Base-by-base conservation (phyloP, 2,797 vertebrate genomes). In the Halcyon smyrnensis region DNA sequence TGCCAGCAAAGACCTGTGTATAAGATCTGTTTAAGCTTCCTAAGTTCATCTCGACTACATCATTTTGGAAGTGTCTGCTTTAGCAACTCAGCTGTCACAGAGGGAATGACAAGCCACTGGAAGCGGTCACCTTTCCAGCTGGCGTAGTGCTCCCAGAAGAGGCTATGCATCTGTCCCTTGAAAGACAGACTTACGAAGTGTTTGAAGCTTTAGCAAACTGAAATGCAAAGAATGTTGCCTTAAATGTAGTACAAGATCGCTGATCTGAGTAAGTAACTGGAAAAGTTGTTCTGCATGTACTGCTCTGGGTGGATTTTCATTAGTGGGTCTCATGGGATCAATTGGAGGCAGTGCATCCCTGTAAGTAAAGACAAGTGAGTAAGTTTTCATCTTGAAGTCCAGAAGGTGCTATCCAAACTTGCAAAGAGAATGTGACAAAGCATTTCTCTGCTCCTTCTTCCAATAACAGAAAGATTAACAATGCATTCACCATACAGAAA, bases 91-190 rank as follows among this genome's bases (percentile, higher is more conserved):
- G 79, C 94, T 95, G 87, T 93, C 80, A 64, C n/a, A 70, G 53
- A 91, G 69, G 51, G 87, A 97, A 65, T 88, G 90, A 84, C 62
- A 73, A 94, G 74, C n/a, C 90, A n/a, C 74, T 94, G 93, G 93
- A 93, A 88, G 45, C 73, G 91, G 86, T 95, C 94, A 95, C 75
- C 92, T 79, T 87, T 95, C 85, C 95, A 96, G 83, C 94, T 96
- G 95, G 84, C 65, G 1, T 23, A 6, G 39, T 51, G 75, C 53
- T 94, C 39, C 34, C 53, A 65, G 57, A 71, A 69, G 46, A 75
- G 73, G 50, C 65, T 83, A 2, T 56, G 39, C 62, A 48, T 90
- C 93, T 82, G 30, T 86, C 88, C 67, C 63, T 71, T 54, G 73
- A 75, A 77, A 75, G 46, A 46, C 76, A 74, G 71, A 28, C 36